These are phyloP conservation scores for Hypsopygia costalis DNA, from an alignment of 2,888 invertebrate species.

Conservation along the genomic window DNA sequence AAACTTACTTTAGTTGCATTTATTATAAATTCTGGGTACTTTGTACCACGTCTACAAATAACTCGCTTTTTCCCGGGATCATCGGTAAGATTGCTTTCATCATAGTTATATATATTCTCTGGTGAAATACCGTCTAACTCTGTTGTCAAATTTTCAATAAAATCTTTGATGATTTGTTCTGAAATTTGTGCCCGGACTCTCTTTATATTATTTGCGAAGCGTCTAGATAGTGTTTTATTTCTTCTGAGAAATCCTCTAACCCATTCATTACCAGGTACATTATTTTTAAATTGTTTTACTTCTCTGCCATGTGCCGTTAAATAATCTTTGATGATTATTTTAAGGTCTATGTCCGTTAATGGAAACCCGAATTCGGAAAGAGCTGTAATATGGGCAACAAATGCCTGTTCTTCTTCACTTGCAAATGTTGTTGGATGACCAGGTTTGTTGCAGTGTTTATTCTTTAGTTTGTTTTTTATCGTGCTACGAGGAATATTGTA, in stretches of 20 bases:
- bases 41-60: conserved; percentile 14
- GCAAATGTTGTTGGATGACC: conserved; percentile 10
- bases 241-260: not conserved
- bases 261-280: too few relatives aligned
- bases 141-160: conserved; percentile 2
- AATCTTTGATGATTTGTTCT: not conserved
- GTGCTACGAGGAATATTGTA: conserved; percentile 12
- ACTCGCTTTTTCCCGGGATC: conserved; percentile 18
- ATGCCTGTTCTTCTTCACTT: conserved; percentile 5
- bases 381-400: conserved; percentile 12
- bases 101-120: conserved; percentile 16
- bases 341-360: conserved; percentile 12
- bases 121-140: conserved; percentile 9
- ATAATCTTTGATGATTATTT: conserved; percentile 10
- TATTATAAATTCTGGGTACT: conserved; percentile 12
- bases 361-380: conserved; percentile 16
- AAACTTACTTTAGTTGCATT: conserved; percentile 8
- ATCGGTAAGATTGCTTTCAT: conserved; percentile 16
- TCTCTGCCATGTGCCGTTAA: not conserved
- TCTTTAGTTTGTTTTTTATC: conserved; percentile 12
- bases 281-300: conserved; percentile 3
- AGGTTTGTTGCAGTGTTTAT: conserved; percentile 10
- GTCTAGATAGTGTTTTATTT: not conserved
- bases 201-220: not conserved
- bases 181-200: too few relatives aligned